Percentiles rank a stretch among this genome's conserved stretches.
Evolutionary conservation across 2,113 vertebrate genomes (phyloP).

Genomic region (Cyanoliseus patagonus): DNA sequence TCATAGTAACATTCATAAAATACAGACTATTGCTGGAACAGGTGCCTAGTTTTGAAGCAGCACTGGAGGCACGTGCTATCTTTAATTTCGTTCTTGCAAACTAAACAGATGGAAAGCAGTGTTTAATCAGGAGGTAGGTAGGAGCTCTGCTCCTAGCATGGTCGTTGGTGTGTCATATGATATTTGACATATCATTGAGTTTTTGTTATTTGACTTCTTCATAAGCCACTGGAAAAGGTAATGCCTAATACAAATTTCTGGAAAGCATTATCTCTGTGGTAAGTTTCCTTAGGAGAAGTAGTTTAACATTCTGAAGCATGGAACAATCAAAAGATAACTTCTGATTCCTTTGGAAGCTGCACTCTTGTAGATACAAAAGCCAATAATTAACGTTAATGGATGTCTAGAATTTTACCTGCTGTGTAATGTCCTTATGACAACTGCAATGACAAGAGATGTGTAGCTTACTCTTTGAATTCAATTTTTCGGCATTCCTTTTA

Average conservation of each 20-base stretch:
- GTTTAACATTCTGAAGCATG: background rate
- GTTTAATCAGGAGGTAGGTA: background rate
- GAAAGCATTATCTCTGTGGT: background rate
- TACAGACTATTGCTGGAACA: background rate
- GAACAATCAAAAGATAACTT: background rate
- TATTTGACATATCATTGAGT: background rate
- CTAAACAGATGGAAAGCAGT: background rate
- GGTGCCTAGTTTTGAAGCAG: background rate
- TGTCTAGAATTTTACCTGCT: background rate
- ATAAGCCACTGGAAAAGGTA: background rate
- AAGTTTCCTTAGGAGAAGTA: background rate
- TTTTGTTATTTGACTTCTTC: background rate
- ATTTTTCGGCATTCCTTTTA: background rate
- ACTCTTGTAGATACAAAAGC: background rate
- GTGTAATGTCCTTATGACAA: background rate
- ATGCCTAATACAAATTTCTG: background rate
- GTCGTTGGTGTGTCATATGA: background rate
- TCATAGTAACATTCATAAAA: background rate
- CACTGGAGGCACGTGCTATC: rapidly evolving
- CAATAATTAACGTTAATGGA: background rate
- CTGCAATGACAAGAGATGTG: background rate
- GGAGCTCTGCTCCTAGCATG: too few species aligned
- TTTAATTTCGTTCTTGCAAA: background rate
- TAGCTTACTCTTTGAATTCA: background rate
- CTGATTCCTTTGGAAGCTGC: background rate